These are phyloP conservation scores for Scaptomyza parva DNA, from an alignment of 2,888 invertebrate genomes.

Conservation along the genomic window DNA sequence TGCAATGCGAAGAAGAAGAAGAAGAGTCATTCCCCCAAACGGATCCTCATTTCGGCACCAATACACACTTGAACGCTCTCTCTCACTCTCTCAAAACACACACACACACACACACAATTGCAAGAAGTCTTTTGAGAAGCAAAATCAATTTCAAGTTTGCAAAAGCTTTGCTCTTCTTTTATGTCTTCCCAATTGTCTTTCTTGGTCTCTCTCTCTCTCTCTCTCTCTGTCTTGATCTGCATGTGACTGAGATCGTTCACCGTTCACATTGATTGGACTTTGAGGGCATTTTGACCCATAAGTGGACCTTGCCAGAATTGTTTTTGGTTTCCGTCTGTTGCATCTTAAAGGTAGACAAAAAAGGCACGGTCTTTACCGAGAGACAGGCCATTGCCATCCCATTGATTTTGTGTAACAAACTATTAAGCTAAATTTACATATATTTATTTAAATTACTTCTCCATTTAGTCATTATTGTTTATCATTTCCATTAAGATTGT, in stretches of 20 bases:
- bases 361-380: slow-evolving; percentile 31
- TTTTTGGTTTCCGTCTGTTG: slow-evolving; percentile 1
- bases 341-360: no score
- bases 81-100: slow-evolving; percentile 14
- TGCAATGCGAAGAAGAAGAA: slow-evolving; percentile 31
- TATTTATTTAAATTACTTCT: no score
- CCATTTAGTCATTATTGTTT: no score
- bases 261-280: slow-evolving; percentile 36
- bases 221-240: slow-evolving; percentile 5
- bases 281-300: slow-evolving; percentile 36
- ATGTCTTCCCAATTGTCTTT: slow-evolving; percentile 24
- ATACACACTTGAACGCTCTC: slow-evolving; percentile 7
- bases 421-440: no score
- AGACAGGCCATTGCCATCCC: slow-evolving; percentile 40
- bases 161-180: slow-evolving; percentile 14
- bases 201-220: background rate
- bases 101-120: slow-evolving; percentile 1
- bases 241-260: slow-evolving; percentile 43
- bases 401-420: no score
- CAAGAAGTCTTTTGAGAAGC: slow-evolving; percentile 6
- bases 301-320: slow-evolving; percentile 45
- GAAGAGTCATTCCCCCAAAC: background rate
- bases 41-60: background rate
- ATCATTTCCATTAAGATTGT: no score
- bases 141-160: slow-evolving; percentile 61